Evolutionary conservation across 2,113 vertebrate genomes (phyloP).

Genomic region (Acrocephalus kingi): DNA sequence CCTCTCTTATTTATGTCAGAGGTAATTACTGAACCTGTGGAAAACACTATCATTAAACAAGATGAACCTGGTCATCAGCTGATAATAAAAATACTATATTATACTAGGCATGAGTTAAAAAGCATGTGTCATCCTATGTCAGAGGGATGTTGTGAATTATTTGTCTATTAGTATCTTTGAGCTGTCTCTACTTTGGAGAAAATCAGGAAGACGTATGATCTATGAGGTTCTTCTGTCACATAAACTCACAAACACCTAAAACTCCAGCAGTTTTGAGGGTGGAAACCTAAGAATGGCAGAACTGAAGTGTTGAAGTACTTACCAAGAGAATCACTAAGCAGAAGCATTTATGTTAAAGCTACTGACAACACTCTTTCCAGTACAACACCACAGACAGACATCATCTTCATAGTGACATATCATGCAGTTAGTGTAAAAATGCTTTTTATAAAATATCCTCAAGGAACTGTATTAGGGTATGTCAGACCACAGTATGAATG

Average conservation of each 20-base stretch:
- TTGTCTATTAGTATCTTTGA: background rate
- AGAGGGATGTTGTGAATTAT: background rate
- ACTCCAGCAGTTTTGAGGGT: background rate
- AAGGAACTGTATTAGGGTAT: background rate
- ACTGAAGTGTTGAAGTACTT: background rate
- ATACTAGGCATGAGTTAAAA: background rate
- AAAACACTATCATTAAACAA: background rate
- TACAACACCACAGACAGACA: background rate
- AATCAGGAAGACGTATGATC: background rate
- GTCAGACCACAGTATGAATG: background rate
- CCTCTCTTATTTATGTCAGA: background rate
- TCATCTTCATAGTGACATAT: background rate
- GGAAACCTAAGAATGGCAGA: background rate
- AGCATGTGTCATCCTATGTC: rapidly evolving
- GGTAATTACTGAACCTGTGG: background rate
- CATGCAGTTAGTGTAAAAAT: background rate
- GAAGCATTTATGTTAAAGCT: background rate
- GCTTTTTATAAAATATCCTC: background rate
- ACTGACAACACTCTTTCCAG: background rate
- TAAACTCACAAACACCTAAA: background rate
- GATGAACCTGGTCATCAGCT: background rate
- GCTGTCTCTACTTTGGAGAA: background rate
- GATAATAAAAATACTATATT: background rate
- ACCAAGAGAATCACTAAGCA: background rate
- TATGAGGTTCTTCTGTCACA: background rate